A percentile compares a stretch with the other conserved stretches of the same genome.
phyloP scores from a whole-genome alignment of 2,113 vertebrate species.

The Lasiurus borealis region DNA sequence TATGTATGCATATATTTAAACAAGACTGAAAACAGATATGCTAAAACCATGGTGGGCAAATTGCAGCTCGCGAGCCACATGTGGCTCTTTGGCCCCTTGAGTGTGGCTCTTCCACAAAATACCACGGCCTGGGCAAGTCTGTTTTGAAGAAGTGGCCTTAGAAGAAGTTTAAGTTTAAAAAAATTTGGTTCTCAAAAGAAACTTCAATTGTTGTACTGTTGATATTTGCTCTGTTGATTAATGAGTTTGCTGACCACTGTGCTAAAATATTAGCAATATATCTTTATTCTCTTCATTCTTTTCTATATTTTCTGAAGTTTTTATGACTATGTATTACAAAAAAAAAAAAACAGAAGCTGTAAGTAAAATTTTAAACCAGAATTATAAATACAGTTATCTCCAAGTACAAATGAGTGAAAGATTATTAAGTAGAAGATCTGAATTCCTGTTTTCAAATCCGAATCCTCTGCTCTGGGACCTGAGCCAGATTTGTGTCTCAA shows the following conservation, averaged over 20 bases:
- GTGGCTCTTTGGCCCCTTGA: no score
- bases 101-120: no score
- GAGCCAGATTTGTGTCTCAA: neutral
- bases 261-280: neutral
- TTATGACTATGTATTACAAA: neutral
- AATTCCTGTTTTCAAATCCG: neutral
- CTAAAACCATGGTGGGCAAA: neutral
- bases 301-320: neutral
- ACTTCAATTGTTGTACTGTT: no score
- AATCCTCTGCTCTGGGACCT: neutral
- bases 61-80: no score
- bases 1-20: constrained; percentile 1
- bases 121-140: no score
- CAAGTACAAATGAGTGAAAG: neutral
- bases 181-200: no score
- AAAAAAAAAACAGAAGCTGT: constrained; percentile 17
- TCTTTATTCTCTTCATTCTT: constrained; percentile 19
- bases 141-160: no score
- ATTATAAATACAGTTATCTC: neutral
- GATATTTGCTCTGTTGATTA: no score
- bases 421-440: neutral
- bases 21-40: constrained; percentile 26
- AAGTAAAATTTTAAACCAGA: constrained; percentile 35
- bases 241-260: no score
- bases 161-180: no score